Conservation (phyloP, 2,888 invertebrate genomes). For the Vesta saturnalis region DNA sequence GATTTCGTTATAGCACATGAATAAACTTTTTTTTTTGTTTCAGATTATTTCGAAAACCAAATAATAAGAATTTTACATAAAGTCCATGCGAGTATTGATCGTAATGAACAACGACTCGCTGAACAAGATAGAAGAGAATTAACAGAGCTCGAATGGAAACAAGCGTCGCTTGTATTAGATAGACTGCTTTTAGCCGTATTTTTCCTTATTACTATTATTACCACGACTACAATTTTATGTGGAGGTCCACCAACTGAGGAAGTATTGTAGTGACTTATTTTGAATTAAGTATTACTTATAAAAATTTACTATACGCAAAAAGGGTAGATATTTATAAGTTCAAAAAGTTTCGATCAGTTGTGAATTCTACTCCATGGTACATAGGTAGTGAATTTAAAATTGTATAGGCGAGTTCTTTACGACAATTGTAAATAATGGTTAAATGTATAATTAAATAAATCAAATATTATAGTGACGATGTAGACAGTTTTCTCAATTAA, state of each 20-base stretch:
- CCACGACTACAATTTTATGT: slow-evolving; percentile 82
- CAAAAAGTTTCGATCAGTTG: neutral
- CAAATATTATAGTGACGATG: too few relatives aligned
- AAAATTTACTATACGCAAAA: neutral
- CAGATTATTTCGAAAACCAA: slow-evolving; percentile 68
- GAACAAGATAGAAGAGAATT: slow-evolving; percentile 83
- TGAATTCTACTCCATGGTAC: neutral
- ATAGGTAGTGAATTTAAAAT: too few relatives aligned
- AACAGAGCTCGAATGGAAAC: slow-evolving; percentile 87
- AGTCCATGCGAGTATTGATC: slow-evolving; percentile 80
- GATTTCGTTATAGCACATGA: too few relatives aligned
- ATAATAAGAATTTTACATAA: slow-evolving; percentile 74
- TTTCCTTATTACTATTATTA: slow-evolving; percentile 77
- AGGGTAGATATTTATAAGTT: neutral
- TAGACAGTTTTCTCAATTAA: too few relatives aligned
- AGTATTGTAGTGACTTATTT: slow-evolving; percentile 18
- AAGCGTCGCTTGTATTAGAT: slow-evolving; percentile 85
- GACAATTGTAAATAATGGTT: too few relatives aligned
- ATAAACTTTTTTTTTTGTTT: slow-evolving; percentile 21
- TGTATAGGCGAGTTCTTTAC: too few relatives aligned
- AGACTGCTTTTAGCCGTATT: slow-evolving; percentile 80
- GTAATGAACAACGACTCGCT: slow-evolving; percentile 80
- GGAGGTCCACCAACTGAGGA: slow-evolving; percentile 64
- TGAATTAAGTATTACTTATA: neutral
- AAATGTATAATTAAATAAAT: too few relatives aligned